Base-by-base conservation (phyloP, 2,888 invertebrate genomes). In the Troilus luridus region DNA sequence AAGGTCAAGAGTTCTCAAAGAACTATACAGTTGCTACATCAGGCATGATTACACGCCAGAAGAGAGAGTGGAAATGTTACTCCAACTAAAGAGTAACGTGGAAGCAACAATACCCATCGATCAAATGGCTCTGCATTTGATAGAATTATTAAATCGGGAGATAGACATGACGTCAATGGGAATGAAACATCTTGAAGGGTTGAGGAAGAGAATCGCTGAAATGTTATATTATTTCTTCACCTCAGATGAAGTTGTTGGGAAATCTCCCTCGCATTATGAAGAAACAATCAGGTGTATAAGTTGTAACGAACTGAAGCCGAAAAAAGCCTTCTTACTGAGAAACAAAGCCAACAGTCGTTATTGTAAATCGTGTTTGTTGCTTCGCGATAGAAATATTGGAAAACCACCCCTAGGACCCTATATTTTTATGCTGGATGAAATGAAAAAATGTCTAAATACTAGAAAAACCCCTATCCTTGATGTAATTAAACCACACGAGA, bases 401-500 rank as follows among this genome's bases (percentile, higher is more conserved):
- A 21, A 7, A 1, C 85, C 85, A 21, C 85, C 85, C n/a, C 41
- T 85, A 14, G 56, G 56, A n/a, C 85, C 54, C 14, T 58, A 54
- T 5, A 56, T 56, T 56, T 85, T 85, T 56, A 56, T 85, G 85
- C n/a, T 85, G 12, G 85, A 56, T 21, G 85, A 85, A 58, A 56
- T 85, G 85, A 85, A 56, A 24, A 85, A 85, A 85, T 17, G 11
- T 77, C 9, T 41, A 0, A 85, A n/a, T 14, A 56, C 21, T 56
- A 54, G 1, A 0, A 14, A 85, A 3, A 14, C 21, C 12, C 56
- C 56, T 0, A 58, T 85, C 12, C 85, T 85, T 19, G 56, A 85
- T 56, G 85, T 92, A n/a, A 94, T 98, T 92, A 97, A 98, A 94
- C 97, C 96, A 93, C 96, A 96, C 92, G 98, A 98, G 94, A 95